Conservation (phyloP, 2,113 vertebrate species). For the Xiphophorus couchianus region DNA sequence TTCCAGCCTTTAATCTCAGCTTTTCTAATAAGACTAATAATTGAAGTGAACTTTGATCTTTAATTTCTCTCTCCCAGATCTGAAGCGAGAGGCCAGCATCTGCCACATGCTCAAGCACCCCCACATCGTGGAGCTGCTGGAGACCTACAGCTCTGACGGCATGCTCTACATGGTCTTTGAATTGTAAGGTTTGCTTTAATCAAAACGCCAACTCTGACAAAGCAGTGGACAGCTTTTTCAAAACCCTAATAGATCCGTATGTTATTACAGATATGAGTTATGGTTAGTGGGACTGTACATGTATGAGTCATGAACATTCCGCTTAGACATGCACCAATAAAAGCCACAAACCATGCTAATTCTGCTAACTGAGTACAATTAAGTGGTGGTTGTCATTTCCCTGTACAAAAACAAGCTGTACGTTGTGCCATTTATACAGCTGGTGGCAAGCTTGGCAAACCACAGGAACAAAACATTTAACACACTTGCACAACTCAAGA, state of each 20-base stretch:
- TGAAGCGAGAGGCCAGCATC: conserved; percentile 99
- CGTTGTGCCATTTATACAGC: not conserved
- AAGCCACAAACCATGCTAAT: not conserved
- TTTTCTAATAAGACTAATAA: not conserved
- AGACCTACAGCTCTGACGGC: conserved; percentile 97
- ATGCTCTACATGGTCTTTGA: conserved; percentile 94
- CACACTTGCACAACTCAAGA: not conserved
- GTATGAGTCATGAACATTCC: not conserved
- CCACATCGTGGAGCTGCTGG: conserved; percentile 97
- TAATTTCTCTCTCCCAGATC: conserved; percentile 81
- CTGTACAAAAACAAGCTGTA: not conserved
- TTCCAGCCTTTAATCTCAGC: not conserved
- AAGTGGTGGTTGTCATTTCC: not conserved
- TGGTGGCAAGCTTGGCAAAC: not conserved
- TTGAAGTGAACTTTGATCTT: not conserved
- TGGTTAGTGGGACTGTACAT: not conserved
- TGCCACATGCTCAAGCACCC: conserved; percentile 99
- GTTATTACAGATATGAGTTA: not conserved
- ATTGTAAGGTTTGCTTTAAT: conserved; percentile 65
- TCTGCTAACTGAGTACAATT: conserved; percentile 15
- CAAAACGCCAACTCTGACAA: no score
- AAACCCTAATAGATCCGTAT: not conserved
- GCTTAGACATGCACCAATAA: no score
- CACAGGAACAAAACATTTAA: not conserved
- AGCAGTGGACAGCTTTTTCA: no score